Percentiles rank a stretch among this genome's conserved stretches.
These are phyloP conservation scores for Euplexia lucipara DNA, from an alignment of 2,888 invertebrate genomes.

Conservation along the genomic window DNA sequence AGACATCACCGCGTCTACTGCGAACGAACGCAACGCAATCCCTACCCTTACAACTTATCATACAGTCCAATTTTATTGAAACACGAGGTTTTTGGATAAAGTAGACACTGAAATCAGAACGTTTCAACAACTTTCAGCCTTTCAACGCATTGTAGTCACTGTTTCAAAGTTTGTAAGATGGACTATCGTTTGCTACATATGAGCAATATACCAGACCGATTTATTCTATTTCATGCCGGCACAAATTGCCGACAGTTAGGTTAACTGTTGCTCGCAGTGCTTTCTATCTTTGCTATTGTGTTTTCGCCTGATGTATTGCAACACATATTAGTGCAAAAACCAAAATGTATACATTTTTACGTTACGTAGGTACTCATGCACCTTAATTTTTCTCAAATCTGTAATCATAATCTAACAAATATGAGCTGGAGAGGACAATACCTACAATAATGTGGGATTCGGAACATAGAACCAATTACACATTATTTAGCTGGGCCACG, in stretches of 20 bases:
- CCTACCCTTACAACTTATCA: slow-evolving; percentile 62
- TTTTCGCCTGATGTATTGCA: slow-evolving; percentile 80
- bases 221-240: slow-evolving; percentile 83
- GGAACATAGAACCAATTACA: neutral
- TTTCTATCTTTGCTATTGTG: slow-evolving; percentile 82
- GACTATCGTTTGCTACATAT: slow-evolving; percentile 40
- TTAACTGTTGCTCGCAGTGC: slow-evolving; percentile 85
- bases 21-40: slow-evolving; percentile 59
- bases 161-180: slow-evolving; percentile 15
- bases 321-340: slow-evolving; percentile 75
- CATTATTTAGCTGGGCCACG: neutral
- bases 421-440: neutral
- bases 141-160: slow-evolving; percentile 45
- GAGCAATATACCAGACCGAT: slow-evolving; percentile 72
- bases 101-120: slow-evolving; percentile 9
- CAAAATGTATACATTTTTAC: slow-evolving; percentile 56
- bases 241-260: slow-evolving; percentile 87
- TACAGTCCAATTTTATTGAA: slow-evolving; percentile 69
- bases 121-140: slow-evolving; percentile 10
- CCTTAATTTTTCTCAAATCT: too few species aligned
- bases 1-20: slow-evolving; percentile 73
- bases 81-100: slow-evolving; percentile 47
- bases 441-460: neutral
- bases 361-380: neutral
- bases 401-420: slow-evolving; percentile 10